Conservation (phyloP, 2,113 vertebrate genomes). For the Porphyrio hochstetteri region DNA sequence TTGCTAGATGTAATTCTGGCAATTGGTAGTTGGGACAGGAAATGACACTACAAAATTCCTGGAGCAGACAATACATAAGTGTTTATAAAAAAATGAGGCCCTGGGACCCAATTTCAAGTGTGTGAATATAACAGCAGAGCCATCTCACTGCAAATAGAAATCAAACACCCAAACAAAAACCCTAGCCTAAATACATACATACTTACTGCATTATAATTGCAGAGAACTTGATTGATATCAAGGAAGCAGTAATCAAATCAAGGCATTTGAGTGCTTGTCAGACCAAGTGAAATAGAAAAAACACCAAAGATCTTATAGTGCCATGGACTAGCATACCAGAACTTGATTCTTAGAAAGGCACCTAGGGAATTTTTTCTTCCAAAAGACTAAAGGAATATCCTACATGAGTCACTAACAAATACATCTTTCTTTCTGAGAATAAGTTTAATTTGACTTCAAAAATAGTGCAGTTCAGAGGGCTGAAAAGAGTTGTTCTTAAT, state of each 20-base stretch:
- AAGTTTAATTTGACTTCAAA: neutral
- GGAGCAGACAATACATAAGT: neutral
- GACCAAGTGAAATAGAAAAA: neutral
- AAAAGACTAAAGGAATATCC: neutral
- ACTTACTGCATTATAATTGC: neutral
- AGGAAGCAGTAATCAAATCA: neutral
- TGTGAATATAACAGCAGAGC: fast-evolving
- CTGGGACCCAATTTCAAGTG: neutral
- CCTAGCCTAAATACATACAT: fast-evolving
- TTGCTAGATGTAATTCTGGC: neutral
- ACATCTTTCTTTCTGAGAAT: neutral
- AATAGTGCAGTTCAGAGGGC: neutral
- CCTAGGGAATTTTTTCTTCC: neutral
- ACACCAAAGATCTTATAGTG: neutral
- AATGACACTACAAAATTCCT: neutral
- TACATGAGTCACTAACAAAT: neutral
- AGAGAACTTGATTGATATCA: neutral
- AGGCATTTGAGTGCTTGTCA: neutral
- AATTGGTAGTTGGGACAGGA: no score
- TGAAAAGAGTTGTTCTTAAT: neutral
- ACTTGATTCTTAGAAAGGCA: neutral
- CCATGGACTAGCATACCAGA: neutral
- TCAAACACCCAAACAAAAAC: neutral
- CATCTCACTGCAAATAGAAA: neutral
- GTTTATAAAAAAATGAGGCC: neutral